Conservation (phyloP, 2,888 invertebrate species). For the Nebria brevicollis region DNA sequence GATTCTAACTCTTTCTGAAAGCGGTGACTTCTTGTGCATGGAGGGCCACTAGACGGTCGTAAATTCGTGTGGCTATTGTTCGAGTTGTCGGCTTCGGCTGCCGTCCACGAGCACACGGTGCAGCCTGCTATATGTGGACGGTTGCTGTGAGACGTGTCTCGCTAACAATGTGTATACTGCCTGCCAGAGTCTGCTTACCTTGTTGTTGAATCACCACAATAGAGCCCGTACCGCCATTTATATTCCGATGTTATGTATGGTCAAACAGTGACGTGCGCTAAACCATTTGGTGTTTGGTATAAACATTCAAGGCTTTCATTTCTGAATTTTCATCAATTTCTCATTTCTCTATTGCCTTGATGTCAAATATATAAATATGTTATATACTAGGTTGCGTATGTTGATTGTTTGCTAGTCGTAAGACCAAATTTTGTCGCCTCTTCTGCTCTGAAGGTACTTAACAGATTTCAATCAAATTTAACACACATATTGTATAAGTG, state of each 20-base stretch:
- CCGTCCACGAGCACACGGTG: background rate
- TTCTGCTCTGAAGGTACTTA: no score
- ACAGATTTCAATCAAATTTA: no score
- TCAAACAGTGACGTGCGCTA: background rate
- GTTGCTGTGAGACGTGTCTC: background rate
- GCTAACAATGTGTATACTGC: slow-evolving; percentile 1
- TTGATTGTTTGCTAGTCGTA: no score
- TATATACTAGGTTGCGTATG: no score
- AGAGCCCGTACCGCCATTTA: background rate
- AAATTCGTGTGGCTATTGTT: background rate
- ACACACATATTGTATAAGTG: no score
- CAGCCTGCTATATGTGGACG: background rate
- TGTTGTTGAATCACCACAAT: slow-evolving; percentile 1
- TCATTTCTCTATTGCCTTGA: no score
- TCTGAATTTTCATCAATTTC: no score
- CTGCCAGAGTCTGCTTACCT: background rate
- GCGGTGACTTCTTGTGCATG: background rate
- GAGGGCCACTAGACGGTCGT: slow-evolving; percentile 1
- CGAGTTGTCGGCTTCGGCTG: background rate
- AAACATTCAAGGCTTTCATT: no score
- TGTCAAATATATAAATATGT: no score
- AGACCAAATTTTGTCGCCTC: no score
- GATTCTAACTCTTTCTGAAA: background rate
- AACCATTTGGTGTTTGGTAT: no score
- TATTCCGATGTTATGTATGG: background rate